Conservation (phyloP, 2,797 vertebrate genomes). For the Typhlichthys subterraneus region DNA sequence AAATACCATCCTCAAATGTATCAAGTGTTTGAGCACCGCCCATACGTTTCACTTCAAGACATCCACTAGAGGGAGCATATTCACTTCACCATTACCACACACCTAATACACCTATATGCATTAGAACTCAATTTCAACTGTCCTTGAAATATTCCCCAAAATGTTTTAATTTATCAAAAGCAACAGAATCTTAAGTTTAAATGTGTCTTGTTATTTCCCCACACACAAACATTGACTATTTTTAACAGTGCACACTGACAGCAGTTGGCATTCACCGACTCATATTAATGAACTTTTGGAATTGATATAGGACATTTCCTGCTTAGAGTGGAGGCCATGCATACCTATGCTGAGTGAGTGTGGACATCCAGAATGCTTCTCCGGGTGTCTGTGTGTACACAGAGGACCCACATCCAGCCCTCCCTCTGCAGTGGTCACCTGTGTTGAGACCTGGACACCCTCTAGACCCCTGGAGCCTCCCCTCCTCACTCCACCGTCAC, state of each 20-base stretch:
- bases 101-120: not conserved
- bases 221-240: too few species aligned
- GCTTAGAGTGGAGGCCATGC: too few species aligned
- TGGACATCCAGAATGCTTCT: conserved; percentile 8
- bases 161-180: not conserved
- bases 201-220: too few species aligned
- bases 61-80: conserved; percentile 30
- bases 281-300: too few species aligned
- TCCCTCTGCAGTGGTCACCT: conserved; percentile 55
- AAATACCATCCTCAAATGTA: not conserved
- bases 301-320: too few species aligned
- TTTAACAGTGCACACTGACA: too few species aligned
- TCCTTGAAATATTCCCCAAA: not conserved
- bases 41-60: not conserved
- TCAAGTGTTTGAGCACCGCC: not conserved
- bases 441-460: conserved; percentile 79
- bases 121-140: conserved; percentile 7
- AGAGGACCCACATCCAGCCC: conserved; percentile 42
- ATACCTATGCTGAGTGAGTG: too few species aligned
- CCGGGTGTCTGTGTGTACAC: conserved; percentile 42
- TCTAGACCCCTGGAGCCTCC: conserved; percentile 84
- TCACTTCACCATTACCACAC: not conserved
- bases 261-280: too few species aligned
- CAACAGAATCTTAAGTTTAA: not conserved
- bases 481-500: conserved; percentile 48